Conservation (phyloP, 1,140 invertebrate species). For the Gyrodactylus bullatarudis region DNA sequence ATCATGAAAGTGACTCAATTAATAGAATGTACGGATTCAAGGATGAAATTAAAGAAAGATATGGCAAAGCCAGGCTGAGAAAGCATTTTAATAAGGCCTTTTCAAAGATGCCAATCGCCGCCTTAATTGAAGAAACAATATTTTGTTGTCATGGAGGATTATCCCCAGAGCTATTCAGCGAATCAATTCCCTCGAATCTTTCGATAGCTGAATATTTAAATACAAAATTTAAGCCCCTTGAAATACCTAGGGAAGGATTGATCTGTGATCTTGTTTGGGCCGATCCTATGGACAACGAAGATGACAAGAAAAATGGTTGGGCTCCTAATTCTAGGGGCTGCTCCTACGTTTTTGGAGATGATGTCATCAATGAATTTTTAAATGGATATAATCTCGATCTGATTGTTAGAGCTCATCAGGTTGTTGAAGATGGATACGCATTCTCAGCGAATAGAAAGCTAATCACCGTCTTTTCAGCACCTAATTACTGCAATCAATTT, state of each 20-base stretch:
- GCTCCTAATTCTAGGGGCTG: not conserved
- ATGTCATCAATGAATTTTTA: not conserved
- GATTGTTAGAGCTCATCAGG: not conserved
- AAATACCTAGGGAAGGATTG: constrained; percentile 57
- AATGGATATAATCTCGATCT: not conserved
- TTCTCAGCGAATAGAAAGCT: not conserved
- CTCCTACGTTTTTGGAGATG: constrained; percentile 1
- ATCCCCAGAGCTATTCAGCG: constrained; percentile 8
- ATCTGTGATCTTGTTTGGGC: constrained; percentile 22
- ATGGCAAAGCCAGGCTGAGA: not conserved
- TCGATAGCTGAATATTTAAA: constrained; percentile 7
- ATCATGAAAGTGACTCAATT: constrained; percentile 31
- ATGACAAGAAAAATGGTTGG: not conserved
- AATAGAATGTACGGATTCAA: constrained; percentile 29
- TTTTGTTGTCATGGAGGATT: constrained; percentile 11
- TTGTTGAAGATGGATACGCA: not conserved
- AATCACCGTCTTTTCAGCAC: not conserved
- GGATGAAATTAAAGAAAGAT: constrained; percentile 1
- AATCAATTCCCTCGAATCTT: constrained; percentile 9
- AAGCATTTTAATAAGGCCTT: not conserved
- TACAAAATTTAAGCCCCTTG: constrained; percentile 15
- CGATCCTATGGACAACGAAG: constrained; percentile 22
- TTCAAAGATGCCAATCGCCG: constrained; percentile 9
- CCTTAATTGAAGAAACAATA: constrained; percentile 9
- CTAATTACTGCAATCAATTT: constrained; percentile 42